Evolutionary conservation across 2,797 vertebrate species (phyloP).

Genomic region (Ctenopoma kingsleyae): DNA sequence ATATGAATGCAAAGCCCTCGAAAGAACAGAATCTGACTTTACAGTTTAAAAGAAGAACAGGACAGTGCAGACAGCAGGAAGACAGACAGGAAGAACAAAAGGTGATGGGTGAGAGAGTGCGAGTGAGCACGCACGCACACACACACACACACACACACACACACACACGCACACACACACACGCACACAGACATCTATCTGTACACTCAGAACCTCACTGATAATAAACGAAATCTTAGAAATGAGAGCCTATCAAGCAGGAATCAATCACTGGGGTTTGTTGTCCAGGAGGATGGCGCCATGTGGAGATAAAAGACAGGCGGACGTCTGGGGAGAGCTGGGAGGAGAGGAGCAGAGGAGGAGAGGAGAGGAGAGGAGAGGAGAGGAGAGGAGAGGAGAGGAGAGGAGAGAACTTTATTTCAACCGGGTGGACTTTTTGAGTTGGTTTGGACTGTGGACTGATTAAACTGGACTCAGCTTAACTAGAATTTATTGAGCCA

Average conservation of each 20-base stretch:
- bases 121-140: neutral
- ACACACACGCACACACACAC: slow-evolving; percentile 24
- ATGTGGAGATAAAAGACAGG: slow-evolving; percentile 92
- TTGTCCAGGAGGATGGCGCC: slow-evolving; percentile 98
- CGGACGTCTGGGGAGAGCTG: slow-evolving; percentile 81
- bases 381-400: neutral
- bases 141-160: slow-evolving; percentile 22
- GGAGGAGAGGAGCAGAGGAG: slow-evolving; percentile 28
- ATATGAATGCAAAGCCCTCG: slow-evolving; percentile 52
- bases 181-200: slow-evolving; percentile 38
- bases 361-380: slow-evolving; percentile 11
- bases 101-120: slow-evolving; percentile 53
- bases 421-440: neutral
- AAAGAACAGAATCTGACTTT: slow-evolving; percentile 50
- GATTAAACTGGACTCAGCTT: slow-evolving; percentile 5
- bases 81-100: slow-evolving; percentile 65
- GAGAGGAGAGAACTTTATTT: neutral
- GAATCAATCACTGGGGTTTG: slow-evolving; percentile 97
- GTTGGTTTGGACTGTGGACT: slow-evolving; percentile 11
- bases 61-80: slow-evolving; percentile 31
- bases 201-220: slow-evolving; percentile 89
- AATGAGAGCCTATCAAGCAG: slow-evolving; percentile 92
- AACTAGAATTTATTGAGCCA: neutral
- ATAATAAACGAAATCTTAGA: slow-evolving; percentile 98
- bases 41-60: slow-evolving; percentile 48